A percentile compares a stretch with the other conserved stretches of the same genome.
Conservation (phyloP, 2,888 invertebrate species). For the Drosophila antonietae region DNA sequence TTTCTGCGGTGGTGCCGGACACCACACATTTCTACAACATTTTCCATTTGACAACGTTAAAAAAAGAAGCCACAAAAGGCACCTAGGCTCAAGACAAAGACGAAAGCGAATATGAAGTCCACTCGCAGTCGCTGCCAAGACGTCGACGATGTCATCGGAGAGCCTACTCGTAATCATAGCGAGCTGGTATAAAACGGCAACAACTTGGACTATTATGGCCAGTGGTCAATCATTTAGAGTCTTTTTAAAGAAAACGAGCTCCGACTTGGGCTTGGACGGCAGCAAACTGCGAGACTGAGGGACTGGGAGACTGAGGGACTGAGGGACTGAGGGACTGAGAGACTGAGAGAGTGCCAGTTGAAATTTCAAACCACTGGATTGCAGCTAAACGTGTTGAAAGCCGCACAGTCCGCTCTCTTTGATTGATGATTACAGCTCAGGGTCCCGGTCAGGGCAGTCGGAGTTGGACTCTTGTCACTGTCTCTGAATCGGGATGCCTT, state of each 20-base stretch:
- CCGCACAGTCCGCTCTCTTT: slow-evolving; percentile 60
- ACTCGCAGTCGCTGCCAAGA: slow-evolving; percentile 18
- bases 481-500: slow-evolving; percentile 61
- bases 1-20: slow-evolving; percentile 74
- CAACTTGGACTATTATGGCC: slow-evolving; percentile 73
- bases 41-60: slow-evolving; percentile 81
- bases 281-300: not conserved
- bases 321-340: too few relatives aligned
- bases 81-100: slow-evolving; percentile 28
- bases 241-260: slow-evolving; percentile 51
- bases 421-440: slow-evolving; percentile 77
- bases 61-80: slow-evolving; percentile 72
- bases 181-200: slow-evolving; percentile 56
- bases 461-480: slow-evolving; percentile 28
- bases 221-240: slow-evolving; percentile 74
- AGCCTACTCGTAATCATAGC: slow-evolving; percentile 48
- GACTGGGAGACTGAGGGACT: not conserved
- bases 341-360: slow-evolving; percentile 52
- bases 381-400: slow-evolving; percentile 77
- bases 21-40: slow-evolving; percentile 73
- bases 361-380: slow-evolving; percentile 70
- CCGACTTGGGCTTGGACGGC: not conserved
- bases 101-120: slow-evolving; percentile 32
- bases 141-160: slow-evolving; percentile 52
- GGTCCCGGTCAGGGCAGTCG: slow-evolving; percentile 21